phyloP scores from a whole-genome alignment of 2,888 invertebrate species.

The Caenorhabditis sulstoni region DNA sequence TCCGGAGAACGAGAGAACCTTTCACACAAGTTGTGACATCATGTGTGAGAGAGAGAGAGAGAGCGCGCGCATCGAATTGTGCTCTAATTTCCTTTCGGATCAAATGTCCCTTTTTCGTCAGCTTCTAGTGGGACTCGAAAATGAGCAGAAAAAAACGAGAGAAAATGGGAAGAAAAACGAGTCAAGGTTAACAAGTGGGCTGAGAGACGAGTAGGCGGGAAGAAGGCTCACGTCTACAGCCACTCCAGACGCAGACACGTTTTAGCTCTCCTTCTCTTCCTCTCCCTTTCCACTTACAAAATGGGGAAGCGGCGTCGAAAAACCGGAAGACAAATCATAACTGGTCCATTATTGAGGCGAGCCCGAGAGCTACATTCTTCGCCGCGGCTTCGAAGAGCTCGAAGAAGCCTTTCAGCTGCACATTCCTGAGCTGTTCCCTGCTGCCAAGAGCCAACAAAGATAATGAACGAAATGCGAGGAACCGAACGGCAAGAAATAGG shows the following conservation, averaged over 20 bases:
- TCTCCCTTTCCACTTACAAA: neutral
- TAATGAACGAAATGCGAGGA: neutral
- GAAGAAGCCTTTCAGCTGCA: neutral
- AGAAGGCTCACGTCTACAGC: constrained; percentile 9
- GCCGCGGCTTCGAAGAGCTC: no score
- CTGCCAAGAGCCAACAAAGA: neutral
- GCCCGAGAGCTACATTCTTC: neutral
- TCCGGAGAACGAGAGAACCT: constrained; percentile 39
- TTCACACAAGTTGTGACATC: constrained; percentile 31
- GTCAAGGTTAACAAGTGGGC: constrained; percentile 20
- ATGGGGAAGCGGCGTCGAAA: constrained; percentile 9
- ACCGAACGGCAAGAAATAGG: neutral
- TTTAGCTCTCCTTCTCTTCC: neutral
- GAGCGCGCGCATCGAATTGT: constrained; percentile 21
- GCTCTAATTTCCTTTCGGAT: constrained; percentile 13
- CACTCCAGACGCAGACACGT: constrained; percentile 5
- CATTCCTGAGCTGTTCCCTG: neutral
- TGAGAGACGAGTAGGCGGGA: no score
- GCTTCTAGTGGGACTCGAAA: neutral
- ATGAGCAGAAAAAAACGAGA: neutral
- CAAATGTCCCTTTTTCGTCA: neutral
- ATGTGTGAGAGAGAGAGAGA: neutral
- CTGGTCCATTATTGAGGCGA: constrained; percentile 16
- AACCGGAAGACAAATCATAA: constrained; percentile 52
- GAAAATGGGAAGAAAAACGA: neutral